These are phyloP conservation scores for Gobionotothen gibberifrons DNA, from an alignment of 2,797 vertebrate genomes.

Conservation along the genomic window DNA sequence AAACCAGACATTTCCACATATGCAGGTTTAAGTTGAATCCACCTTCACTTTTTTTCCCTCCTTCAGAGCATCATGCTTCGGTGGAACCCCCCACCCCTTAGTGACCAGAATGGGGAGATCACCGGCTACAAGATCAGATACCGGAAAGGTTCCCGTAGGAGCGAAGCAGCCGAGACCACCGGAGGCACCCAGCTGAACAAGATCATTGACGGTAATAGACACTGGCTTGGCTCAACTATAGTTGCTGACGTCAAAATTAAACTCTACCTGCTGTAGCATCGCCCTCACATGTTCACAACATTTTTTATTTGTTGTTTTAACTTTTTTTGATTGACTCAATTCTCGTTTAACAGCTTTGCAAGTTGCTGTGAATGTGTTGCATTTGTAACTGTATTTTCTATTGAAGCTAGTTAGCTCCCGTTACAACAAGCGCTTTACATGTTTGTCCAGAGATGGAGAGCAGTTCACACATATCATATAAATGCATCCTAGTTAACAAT, in stretches of 20 bases:
- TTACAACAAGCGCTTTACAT: background rate
- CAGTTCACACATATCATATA: background rate
- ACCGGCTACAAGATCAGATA: constrained; percentile 95
- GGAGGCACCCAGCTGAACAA: constrained; percentile 90
- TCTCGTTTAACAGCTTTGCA: background rate
- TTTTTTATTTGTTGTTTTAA: too few relatives aligned
- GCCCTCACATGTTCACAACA: too few relatives aligned
- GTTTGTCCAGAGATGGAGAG: background rate
- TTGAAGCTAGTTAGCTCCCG: background rate
- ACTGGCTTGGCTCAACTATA: background rate
- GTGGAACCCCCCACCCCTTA: constrained; percentile 93
- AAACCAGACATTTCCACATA: background rate
- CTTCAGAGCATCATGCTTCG: constrained; percentile 92
- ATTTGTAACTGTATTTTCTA: background rate
- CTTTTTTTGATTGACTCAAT: too few relatives aligned
- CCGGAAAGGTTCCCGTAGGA: constrained; percentile 92
- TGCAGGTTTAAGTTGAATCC: constrained; percentile 10
- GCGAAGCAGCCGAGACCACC: constrained; percentile 90
- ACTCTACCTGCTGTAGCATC: too few relatives aligned
- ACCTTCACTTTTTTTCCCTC: background rate
- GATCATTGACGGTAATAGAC: constrained; percentile 89
- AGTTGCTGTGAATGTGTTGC: background rate
- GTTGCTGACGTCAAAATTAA: too few relatives aligned
- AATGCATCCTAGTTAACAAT: background rate
- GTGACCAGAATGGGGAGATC: constrained; percentile 93